These are phyloP conservation scores for Pangasius macronema DNA, from an alignment of 2,797 vertebrate genomes.

Conservation along the genomic window DNA sequence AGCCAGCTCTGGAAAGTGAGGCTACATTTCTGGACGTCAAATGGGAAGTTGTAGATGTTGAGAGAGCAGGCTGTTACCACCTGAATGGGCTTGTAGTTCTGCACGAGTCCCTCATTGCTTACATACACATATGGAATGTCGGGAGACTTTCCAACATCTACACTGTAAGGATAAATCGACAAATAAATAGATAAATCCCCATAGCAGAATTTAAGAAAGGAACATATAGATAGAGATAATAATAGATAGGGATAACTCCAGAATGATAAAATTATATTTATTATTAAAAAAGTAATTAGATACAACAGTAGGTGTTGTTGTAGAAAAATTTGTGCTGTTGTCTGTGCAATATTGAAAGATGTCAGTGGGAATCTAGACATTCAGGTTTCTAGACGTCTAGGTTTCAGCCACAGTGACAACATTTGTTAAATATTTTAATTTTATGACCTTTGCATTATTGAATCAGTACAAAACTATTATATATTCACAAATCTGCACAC, in stretches of 20 bases:
- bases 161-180: slow-evolving; percentile 69
- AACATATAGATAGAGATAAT: too few species aligned
- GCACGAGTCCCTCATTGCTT: slow-evolving; percentile 80
- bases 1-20: slow-evolving; percentile 99
- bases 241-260: neutral
- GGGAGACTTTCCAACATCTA: slow-evolving; percentile 94
- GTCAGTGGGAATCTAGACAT: neutral
- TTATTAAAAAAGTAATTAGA: neutral
- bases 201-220: neutral
- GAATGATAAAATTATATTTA: neutral
- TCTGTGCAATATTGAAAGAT: neutral
- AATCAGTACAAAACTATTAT: neutral
- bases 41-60: slow-evolving; percentile 98
- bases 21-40: slow-evolving; percentile 96
- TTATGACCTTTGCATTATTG: neutral
- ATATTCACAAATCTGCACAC: neutral
- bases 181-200: neutral
- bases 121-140: slow-evolving; percentile 94
- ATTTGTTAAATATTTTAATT: neutral
- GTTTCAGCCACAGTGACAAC: neutral
- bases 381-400: neutral
- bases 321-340: neutral
- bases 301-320: neutral
- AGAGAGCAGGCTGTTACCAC: slow-evolving; percentile 94
- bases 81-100: slow-evolving; percentile 96